These are phyloP conservation scores for Trachymyrmex septentrionalis DNA, from an alignment of 1,140 invertebrate genomes.

Conservation along the genomic window DNA sequence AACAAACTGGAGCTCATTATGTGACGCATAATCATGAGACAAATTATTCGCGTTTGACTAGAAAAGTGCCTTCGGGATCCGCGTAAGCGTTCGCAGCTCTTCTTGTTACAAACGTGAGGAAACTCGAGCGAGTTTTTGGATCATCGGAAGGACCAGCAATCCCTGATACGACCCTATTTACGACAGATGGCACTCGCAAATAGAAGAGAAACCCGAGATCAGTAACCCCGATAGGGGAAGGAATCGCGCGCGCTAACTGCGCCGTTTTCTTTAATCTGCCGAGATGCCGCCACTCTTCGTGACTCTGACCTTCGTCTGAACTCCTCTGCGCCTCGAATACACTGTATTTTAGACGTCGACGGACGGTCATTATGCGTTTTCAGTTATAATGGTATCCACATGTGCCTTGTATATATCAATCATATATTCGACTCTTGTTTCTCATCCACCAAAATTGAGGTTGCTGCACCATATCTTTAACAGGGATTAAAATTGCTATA, in stretches of 20 bases:
- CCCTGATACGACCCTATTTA: conserved; percentile 72
- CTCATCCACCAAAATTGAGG: not conserved
- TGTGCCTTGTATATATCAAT: conserved; percentile 5
- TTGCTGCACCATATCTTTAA: not conserved
- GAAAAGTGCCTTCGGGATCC: conserved; percentile 55
- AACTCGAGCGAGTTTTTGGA: not conserved
- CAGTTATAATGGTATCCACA: conserved; percentile 24
- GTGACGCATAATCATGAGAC: conserved; percentile 15
- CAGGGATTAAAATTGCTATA: not conserved
- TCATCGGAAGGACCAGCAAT: conserved; percentile 50
- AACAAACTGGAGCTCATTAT: conserved; percentile 34
- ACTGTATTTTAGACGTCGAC: conserved; percentile 19
- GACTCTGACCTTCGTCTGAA: conserved; percentile 21
- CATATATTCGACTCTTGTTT: not conserved
- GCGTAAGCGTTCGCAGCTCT: not conserved
- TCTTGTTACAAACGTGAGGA: not conserved
- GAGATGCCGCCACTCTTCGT: conserved; percentile 75
- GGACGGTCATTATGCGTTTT: conserved; percentile 30
- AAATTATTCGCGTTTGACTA: conserved; percentile 15
- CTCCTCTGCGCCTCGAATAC: conserved; percentile 9
- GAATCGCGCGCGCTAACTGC: conserved; percentile 77
- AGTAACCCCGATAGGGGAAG: conserved; percentile 83
- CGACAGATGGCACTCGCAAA: conserved; percentile 83
- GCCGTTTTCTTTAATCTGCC: conserved; percentile 72
- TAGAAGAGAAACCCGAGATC: conserved; percentile 82